A percentile compares a stretch with the other conserved stretches of the same genome.
These are phyloP conservation scores for Conus ventricosus DNA, from an alignment of 1,140 invertebrate species.

Conservation along the genomic window DNA sequence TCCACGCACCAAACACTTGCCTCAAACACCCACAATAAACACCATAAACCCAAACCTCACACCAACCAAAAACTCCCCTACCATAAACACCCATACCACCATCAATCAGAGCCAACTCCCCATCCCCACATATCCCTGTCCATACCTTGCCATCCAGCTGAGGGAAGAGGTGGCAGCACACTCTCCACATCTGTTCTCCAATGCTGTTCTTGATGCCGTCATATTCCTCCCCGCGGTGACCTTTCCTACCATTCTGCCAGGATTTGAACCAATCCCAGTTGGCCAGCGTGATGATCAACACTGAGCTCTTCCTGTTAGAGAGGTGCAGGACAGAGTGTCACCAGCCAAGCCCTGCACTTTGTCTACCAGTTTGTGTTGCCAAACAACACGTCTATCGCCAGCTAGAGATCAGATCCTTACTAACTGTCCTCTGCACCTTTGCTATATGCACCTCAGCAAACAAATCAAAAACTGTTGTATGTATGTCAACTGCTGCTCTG, in stretches of 20 bases:
- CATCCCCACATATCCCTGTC: neutral
- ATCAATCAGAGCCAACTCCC: neutral
- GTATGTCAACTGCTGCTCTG: no score
- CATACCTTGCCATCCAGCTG: conserved; percentile 57
- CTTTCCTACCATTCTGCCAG: conserved; percentile 72
- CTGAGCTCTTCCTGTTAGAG: conserved; percentile 66
- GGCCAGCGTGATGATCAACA: conserved; percentile 70
- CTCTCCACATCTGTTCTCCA: conserved; percentile 70
- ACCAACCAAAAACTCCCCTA: neutral
- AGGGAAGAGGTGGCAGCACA: conserved; percentile 70
- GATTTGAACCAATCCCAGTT: conserved; percentile 73
- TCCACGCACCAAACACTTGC: no score
- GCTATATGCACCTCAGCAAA: no score
- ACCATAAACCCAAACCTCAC: no score
- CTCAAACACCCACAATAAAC: no score
- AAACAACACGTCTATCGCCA: no score
- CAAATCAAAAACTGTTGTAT: no score
- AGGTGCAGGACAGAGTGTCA: neutral
- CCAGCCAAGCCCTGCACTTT: no score
- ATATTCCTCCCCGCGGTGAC: conserved; percentile 74
- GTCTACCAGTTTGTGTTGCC: no score
- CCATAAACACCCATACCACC: conserved; percentile 9
- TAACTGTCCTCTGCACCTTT: no score
- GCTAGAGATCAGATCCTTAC: no score
- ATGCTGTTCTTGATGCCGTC: conserved; percentile 71